Evolutionary conservation across 2,888 invertebrate genomes (phyloP).

Genomic region (Sialis fuliginosa): DNA sequence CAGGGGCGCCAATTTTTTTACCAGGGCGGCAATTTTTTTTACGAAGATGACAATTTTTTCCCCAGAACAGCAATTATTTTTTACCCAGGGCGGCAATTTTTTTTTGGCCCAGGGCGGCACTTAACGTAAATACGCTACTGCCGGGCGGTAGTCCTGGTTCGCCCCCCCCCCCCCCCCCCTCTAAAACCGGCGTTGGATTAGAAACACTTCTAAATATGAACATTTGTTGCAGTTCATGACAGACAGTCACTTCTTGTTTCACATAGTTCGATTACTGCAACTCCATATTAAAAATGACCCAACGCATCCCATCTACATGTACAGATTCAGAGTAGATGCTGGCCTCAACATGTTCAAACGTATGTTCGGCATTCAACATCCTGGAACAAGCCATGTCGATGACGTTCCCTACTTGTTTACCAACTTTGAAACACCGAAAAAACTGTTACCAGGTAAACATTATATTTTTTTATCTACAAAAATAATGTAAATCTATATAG

Average conservation of each 20-base stretch:
- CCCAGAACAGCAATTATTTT: no score
- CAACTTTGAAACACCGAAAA: conserved; percentile 8
- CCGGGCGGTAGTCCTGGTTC: no score
- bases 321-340: background rate
- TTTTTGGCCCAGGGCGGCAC: no score
- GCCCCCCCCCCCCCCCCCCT: no score
- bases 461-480: no score
- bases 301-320: background rate
- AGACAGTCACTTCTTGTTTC: background rate
- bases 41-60: no score
- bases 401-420: conserved; percentile 17
- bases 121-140: no score
- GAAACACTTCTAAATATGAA: background rate
- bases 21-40: no score
- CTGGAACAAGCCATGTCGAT: conserved; percentile 15
- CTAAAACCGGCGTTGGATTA: no score
- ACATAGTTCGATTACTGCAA: background rate
- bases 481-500: no score
- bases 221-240: background rate
- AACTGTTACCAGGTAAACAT: conserved; percentile 5
- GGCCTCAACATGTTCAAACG: background rate
- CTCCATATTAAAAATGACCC: background rate
- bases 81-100: no score
- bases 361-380: background rate
- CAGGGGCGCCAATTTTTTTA: no score